A percentile compares a stretch with the other conserved stretches of the same genome.
Conservation (phyloP, 2,888 invertebrate species). For the Melanargia galathea region DNA sequence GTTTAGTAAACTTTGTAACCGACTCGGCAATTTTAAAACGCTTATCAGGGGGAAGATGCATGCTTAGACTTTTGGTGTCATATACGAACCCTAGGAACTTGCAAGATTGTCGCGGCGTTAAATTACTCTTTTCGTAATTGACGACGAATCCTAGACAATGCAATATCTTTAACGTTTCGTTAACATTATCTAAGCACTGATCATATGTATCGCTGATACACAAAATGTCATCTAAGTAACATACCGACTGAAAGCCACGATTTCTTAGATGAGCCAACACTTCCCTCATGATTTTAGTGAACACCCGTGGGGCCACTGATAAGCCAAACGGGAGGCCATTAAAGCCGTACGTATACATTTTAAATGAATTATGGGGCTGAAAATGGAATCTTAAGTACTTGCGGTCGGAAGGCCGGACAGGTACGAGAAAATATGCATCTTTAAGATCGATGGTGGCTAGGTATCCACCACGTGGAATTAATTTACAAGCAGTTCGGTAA, state of each 20-base stretch:
- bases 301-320: slow-evolving; percentile 18
- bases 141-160: slow-evolving; percentile 31
- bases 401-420: too few relatives aligned
- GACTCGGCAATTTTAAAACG: slow-evolving; percentile 13
- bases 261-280: slow-evolving; percentile 17
- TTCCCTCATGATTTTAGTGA: slow-evolving; percentile 27
- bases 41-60: slow-evolving; percentile 29
- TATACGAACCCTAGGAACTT: slow-evolving; percentile 32
- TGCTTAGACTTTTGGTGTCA: slow-evolving; percentile 12
- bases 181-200: slow-evolving; percentile 24
- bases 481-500: too few relatives aligned
- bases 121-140: slow-evolving; percentile 31
- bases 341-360: slow-evolving; percentile 25
- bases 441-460: too few relatives aligned
- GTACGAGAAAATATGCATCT: too few relatives aligned
- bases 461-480: too few relatives aligned
- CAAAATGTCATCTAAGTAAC: slow-evolving; percentile 35
- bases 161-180: too few relatives aligned
- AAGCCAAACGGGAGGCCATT: slow-evolving; percentile 31
- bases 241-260: slow-evolving; percentile 27
- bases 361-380: not conserved
- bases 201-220: slow-evolving; percentile 26
- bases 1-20: slow-evolving; percentile 10
- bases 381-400: slow-evolving; percentile 41
- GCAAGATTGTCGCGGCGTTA: slow-evolving; percentile 22